phyloP scores from a whole-genome alignment of 2,888 invertebrate genomes.

The Eupsilia transversa region DNA sequence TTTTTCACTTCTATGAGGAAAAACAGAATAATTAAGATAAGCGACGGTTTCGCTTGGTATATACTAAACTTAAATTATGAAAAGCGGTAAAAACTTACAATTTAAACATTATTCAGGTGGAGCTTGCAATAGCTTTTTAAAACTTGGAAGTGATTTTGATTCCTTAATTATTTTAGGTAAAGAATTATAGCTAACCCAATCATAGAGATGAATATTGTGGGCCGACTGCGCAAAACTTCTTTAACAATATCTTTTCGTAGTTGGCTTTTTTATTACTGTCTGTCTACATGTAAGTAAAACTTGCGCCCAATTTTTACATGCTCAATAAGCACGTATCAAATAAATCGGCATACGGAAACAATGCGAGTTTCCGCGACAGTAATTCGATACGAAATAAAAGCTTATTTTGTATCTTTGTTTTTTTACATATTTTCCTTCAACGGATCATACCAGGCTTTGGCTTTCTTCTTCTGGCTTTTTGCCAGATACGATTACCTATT shows the following conservation, averaged over 20 bases:
- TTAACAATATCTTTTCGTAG: neutral
- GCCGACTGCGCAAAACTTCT: neutral
- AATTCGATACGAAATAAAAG: conserved; percentile 21
- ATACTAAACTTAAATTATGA: no score
- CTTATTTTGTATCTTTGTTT: conserved; percentile 13
- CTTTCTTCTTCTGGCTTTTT: neutral
- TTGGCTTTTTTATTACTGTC: neutral
- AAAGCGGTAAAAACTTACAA: no score
- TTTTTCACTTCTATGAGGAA: no score
- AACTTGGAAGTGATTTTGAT: no score
- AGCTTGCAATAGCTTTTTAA: no score
- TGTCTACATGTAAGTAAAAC: neutral
- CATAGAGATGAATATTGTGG: neutral
- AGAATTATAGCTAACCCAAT: no score
- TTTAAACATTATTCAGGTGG: no score
- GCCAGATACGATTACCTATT: conserved; percentile 12
- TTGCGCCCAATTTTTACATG: neutral
- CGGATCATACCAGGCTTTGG: no score
- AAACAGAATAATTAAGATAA: no score
- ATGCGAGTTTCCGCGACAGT: conserved; percentile 1
- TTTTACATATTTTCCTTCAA: conserved; percentile 20
- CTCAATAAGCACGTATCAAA: conserved; percentile 6
- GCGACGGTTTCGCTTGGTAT: no score
- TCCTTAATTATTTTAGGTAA: no score
- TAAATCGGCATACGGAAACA: conserved; percentile 13